Base-by-base conservation (phyloP, 2,797 vertebrate species). In the Coluber constrictor region DNA sequence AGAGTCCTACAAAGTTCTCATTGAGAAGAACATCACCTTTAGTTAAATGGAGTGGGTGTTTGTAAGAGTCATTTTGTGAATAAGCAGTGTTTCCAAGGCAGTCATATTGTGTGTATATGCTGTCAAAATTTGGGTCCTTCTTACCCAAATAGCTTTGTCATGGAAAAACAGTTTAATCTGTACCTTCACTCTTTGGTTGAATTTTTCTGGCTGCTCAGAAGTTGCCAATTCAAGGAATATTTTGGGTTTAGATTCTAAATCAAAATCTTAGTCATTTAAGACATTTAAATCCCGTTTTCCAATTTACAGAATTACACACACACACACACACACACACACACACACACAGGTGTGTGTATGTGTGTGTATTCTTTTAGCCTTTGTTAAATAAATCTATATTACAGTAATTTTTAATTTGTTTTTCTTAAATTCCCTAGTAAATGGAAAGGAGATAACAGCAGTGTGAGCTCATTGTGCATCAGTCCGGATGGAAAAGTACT, bases 401-500 rank as follows among this genome's bases (percentile, higher is more conserved):
- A 20, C 32, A 74, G 32, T 74, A 92, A 94, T 51, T 89, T 16
- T 3, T 4, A 90, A 3, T 23, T 92, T 93, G 15, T 55, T 96
- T 0, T 96, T 93, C 70, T 91, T 61, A 86, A 15, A 90, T 92
- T 95, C 37, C 95, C 92, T 61, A 99, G 99, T 98, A 99, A 99
- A 97, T 99, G 99, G 99, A 99, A 99, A 98, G 99, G 98, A 0
- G 99, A 99, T 97, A 98, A 98, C 16, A 97, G 98, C 89, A 98
- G 98, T 0, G 98, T 99, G 95, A 99, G 97, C 95, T 98, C 98
- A 96, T 93, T 99, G 92, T 99, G 98, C 96, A 97, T 99, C 96
- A 99, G 99, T 96, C 99, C 99, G n/a, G 98, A 99, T 94, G 99
- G 99, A 57, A 99, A 98, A 96, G 98, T 99, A 97, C 97, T 99